Conservation (phyloP, 2,888 invertebrate genomes). For the Drosophila rellima region DNA sequence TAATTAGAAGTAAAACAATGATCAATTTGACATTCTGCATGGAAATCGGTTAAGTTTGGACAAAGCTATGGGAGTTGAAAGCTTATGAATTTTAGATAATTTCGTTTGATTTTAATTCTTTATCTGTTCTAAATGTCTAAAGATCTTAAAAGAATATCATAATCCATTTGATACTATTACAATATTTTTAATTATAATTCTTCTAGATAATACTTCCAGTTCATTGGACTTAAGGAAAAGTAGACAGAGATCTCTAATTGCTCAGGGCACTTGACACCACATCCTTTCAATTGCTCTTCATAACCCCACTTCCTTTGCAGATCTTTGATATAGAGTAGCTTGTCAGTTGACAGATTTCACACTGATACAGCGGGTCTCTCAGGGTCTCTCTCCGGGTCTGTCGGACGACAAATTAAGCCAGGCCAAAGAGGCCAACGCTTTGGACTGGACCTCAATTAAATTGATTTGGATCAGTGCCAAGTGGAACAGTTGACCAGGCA, state of each 20-base stretch:
- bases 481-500: slow-evolving; percentile 34
- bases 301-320: slow-evolving; percentile 50
- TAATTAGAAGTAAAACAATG: no score
- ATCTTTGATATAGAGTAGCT: slow-evolving; percentile 21
- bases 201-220: background rate
- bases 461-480: slow-evolving; percentile 75
- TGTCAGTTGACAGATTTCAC: slow-evolving; percentile 52
- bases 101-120: no score
- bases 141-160: background rate
- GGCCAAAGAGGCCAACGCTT: slow-evolving; percentile 61
- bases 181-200: background rate
- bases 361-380: slow-evolving; percentile 36
- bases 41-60: no score
- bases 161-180: background rate
- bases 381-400: slow-evolving; percentile 7
- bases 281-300: slow-evolving; percentile 37
- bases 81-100: no score
- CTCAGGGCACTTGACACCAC: slow-evolving; percentile 5
- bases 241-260: slow-evolving; percentile 7
- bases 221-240: background rate
- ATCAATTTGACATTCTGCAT: no score
- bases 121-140: no score
- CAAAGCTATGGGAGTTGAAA: no score
- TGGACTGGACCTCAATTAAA: slow-evolving; percentile 73
- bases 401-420: slow-evolving; percentile 58